Percentiles rank a stretch among this genome's conserved stretches.
Conservation (phyloP, 2,888 invertebrate genomes). For the Chloroclysta siterata region DNA sequence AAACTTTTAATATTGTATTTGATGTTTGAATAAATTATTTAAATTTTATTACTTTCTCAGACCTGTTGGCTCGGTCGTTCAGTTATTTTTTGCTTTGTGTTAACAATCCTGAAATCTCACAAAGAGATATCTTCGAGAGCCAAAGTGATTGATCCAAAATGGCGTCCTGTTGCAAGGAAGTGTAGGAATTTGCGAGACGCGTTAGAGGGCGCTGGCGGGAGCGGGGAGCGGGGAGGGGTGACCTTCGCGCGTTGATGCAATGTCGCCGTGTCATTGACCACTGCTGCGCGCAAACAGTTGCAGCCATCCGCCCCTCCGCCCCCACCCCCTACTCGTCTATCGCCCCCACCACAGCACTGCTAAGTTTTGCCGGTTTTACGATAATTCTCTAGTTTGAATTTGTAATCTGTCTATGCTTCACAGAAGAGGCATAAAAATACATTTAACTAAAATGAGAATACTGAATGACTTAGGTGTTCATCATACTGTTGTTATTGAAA, state of each 20-base stretch:
- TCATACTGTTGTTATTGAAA: background rate
- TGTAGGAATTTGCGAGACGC: slow-evolving; percentile 59
- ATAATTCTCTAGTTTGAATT: slow-evolving; percentile 43
- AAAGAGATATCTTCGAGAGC: slow-evolving; percentile 27
- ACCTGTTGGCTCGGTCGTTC: slow-evolving; percentile 4
- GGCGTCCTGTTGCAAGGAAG: slow-evolving; percentile 49
- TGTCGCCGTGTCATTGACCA: slow-evolving; percentile 82
- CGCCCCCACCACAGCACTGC: slow-evolving; percentile 52
- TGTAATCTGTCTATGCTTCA: slow-evolving; percentile 33
- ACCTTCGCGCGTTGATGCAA: slow-evolving; percentile 59
- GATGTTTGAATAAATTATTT: slow-evolving; percentile 17
- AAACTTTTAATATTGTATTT: slow-evolving; percentile 29
- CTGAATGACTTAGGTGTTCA: background rate
- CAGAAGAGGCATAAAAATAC: slow-evolving; percentile 29
- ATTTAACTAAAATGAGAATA: background rate
- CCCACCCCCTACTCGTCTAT: slow-evolving; percentile 44
- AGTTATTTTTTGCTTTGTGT: slow-evolving; percentile 10
- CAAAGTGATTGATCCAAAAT: slow-evolving; percentile 47
- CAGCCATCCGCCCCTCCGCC: slow-evolving; percentile 51
- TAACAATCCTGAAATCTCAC: slow-evolving; percentile 14
- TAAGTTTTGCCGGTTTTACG: slow-evolving; percentile 51
- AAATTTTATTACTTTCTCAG: slow-evolving; percentile 17
- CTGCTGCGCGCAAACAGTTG: slow-evolving; percentile 47
- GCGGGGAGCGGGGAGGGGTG: slow-evolving; percentile 55
- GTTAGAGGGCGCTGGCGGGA: slow-evolving; percentile 52